Percentiles rank a stretch among this genome's conserved stretches.
Evolutionary conservation across 1,140 invertebrate species (phyloP).

Genomic region (Glossosoma conforme): DNA sequence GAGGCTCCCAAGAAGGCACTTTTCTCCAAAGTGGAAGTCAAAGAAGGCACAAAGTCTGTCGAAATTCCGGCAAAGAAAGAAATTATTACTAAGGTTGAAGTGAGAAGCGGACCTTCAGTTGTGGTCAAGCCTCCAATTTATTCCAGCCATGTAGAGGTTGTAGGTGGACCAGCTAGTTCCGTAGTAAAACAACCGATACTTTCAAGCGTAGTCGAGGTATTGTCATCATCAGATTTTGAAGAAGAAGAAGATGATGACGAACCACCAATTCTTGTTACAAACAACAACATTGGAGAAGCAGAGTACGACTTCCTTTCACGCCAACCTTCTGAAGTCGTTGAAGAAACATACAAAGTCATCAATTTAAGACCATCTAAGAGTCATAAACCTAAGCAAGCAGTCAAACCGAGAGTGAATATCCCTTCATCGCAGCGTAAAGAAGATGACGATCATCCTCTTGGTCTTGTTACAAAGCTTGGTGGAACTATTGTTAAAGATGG

Average conservation of each 20-base stretch:
- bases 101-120: conserved; percentile 29
- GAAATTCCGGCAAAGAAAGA: conserved; percentile 19
- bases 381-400: conserved; percentile 43
- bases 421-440: conserved; percentile 38
- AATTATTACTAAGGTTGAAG: conserved; percentile 29
- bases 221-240: conserved; percentile 40
- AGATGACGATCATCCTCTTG: conserved; percentile 61
- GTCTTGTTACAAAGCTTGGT: conserved; percentile 73
- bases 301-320: conserved; percentile 80
- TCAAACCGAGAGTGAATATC: conserved; percentile 42
- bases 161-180: conserved; percentile 37
- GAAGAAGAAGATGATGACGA: conserved; percentile 35
- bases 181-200: conserved; percentile 39
- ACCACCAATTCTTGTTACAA: conserved; percentile 50
- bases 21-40: conserved; percentile 32
- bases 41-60: conserved; percentile 21
- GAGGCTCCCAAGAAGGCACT: conserved; percentile 34
- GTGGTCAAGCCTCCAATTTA: conserved; percentile 33
- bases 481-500: conserved; percentile 80
- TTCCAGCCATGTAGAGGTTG: conserved; percentile 51
- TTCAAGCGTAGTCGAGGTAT: conserved; percentile 50
- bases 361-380: conserved; percentile 51
- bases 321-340: conserved; percentile 73
- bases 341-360: conserved; percentile 64
- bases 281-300: conserved; percentile 69